Base-by-base conservation (phyloP, 2,113 vertebrate genomes). In the Notarius quadriscutis region DNA sequence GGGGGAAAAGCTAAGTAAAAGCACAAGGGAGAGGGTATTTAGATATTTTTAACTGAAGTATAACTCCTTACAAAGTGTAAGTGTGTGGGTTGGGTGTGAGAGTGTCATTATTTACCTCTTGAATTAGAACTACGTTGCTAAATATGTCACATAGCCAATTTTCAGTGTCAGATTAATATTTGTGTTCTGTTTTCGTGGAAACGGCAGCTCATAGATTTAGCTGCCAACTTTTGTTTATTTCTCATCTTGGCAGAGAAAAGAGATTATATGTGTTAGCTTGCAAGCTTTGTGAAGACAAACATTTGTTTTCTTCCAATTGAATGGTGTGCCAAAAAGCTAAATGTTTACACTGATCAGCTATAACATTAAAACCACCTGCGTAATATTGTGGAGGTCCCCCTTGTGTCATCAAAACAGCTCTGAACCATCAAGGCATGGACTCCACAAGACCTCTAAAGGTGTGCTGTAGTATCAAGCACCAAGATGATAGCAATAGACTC, bases 71-170 rank as follows among this genome's bases (percentile, higher is more conserved):
- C 50, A 51, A 53, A 79, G 25, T n/a, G 5, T 53, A n/a, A 53
- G 74, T 55, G 51, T 78, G 50, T 27, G n/a, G 25, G 12, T 6
- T 55, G 27, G 5, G 12, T 78, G 51, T 18, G 51, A 2, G 1
- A 5, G 14, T 30, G 75, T 79, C 75, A 15, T 79, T 55, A 79
- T 79, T 55, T 79, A 79, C 51, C 5, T 30, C 25, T 27, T 14
- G 51, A 79, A 27, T 79, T 80, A 80, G n/a, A 80, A 58, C 55
- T 34, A 58, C 78, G 58, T 80, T 20, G 34, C 15, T 58, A 80
- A 80, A 80, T 55, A 79, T 58, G 53, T 80, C 78, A 80, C 27
- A 27, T 7, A 34, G n/a, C 53, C 27, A 34, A 34, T 80, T 80
- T 58, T 20, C 17, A 9, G 7, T 34, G 17, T 57, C 15, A 58